A percentile compares a stretch with the other conserved stretches of the same genome.
Conservation (phyloP, 2,113 vertebrate species). For the Galeopterus variegatus region DNA sequence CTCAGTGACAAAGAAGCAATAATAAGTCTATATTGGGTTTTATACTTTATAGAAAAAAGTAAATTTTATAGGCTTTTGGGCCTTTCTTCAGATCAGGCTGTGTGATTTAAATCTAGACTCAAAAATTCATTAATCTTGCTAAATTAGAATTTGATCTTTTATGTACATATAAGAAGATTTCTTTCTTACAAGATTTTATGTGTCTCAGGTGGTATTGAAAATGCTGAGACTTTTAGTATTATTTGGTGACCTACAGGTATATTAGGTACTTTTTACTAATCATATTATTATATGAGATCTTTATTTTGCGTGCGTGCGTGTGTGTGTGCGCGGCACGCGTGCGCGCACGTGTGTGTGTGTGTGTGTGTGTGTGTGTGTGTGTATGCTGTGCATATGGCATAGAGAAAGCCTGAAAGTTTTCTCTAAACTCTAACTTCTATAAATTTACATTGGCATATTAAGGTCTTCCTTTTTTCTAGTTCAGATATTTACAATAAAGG, state of each 20-base stretch:
- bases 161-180: constrained; percentile 4
- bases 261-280: not conserved
- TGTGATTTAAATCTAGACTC: not conserved
- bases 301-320: too few species aligned
- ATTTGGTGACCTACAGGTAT: not conserved
- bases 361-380: too few species aligned
- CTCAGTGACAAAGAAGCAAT: not conserved
- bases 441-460: not conserved
- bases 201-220: not conserved
- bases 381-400: not conserved
- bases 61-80: not conserved
- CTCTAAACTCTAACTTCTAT: not conserved
- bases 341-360: too few species aligned
- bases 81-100: not conserved
- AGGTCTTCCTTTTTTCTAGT: not conserved
- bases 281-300: not conserved
- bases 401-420: not conserved
- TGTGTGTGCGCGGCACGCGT: too few species aligned
- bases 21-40: not conserved
- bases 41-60: not conserved
- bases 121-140: constrained; percentile 1
- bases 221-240: constrained; percentile 2
- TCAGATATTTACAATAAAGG: not conserved
- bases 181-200: not conserved
- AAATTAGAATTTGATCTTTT: constrained; percentile 44